These are phyloP conservation scores for Pedionomus torquatus DNA, from an alignment of 2,113 vertebrate genomes.

Conservation along the genomic window DNA sequence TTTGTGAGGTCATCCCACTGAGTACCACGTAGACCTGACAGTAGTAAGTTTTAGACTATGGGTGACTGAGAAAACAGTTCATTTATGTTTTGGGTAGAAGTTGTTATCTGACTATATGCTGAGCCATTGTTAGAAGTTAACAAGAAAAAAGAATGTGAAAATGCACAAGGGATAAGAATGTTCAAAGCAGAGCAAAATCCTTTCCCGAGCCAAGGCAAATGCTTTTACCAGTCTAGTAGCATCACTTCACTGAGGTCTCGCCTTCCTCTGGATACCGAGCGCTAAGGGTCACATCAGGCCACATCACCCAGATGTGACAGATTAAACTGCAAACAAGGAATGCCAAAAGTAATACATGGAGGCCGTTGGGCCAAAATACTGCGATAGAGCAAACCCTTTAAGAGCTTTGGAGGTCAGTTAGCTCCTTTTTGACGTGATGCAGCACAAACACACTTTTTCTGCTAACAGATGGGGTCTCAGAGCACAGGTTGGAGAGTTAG, in stretches of 20 bases:
- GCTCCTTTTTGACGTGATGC: neutral
- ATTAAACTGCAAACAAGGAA: neutral
- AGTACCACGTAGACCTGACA: neutral
- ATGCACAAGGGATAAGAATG: neutral
- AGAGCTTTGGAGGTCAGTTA: neutral
- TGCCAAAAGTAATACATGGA: rapidly evolving
- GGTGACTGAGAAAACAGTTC: neutral
- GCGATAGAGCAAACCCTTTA: neutral
- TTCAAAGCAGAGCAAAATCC: neutral
- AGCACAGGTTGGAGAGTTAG: neutral
- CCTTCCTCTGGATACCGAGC: neutral
- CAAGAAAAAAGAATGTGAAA: neutral
- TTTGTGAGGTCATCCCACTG: neutral
- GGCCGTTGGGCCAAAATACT: neutral
- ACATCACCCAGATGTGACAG: rapidly evolving
- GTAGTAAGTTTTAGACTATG: neutral
- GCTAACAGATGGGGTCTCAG: neutral
- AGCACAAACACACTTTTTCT: neutral
- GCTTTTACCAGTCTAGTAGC: neutral
- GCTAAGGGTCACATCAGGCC: neutral
- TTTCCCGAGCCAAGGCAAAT: neutral
- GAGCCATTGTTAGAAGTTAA: neutral
- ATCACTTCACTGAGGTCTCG: rapidly evolving
- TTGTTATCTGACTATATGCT: neutral
- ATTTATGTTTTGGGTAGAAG: neutral